Conservation (phyloP, 2,797 vertebrate genomes). For the Diglossa cyanea region DNA sequence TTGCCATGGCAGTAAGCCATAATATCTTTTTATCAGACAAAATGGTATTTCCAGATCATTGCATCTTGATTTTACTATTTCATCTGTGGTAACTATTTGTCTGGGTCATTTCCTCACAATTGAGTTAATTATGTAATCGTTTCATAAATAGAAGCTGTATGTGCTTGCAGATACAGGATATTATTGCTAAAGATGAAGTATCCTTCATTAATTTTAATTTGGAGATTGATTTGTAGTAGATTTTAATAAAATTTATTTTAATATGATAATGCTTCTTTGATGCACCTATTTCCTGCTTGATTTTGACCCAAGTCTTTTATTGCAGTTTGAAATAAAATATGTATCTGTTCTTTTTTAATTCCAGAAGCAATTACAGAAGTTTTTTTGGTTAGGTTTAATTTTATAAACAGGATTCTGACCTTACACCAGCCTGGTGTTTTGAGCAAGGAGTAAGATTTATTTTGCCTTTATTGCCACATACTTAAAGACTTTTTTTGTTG, state of each 20-base stretch:
- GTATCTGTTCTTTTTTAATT: conserved; percentile 35
- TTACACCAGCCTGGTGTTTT: not conserved
- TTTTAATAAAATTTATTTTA: conserved; percentile 69
- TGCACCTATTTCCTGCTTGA: conserved; percentile 56
- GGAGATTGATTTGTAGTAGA: conserved; percentile 51
- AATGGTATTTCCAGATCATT: not conserved
- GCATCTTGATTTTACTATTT: conserved; percentile 3
- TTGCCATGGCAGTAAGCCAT: not conserved
- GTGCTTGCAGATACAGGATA: conserved; percentile 33
- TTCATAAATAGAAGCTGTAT: conserved; percentile 61
- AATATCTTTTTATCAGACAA: not conserved
- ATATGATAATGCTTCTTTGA: conserved; percentile 48
- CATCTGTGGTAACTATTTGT: conserved; percentile 18
- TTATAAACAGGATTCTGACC: not conserved
- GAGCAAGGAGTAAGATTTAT: not conserved
- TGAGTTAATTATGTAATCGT: conserved; percentile 54
- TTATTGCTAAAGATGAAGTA: conserved; percentile 54
- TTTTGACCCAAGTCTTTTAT: conserved; percentile 43
- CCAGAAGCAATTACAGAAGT: not conserved
- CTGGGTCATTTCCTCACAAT: conserved; percentile 51
- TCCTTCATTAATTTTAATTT: conserved; percentile 63
- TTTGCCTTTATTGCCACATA: not conserved
- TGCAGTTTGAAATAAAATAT: conserved; percentile 24
- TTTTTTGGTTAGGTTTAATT: not conserved
- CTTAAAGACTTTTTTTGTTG: not conserved